These are phyloP conservation scores for Taenioides sp. DNA, from an alignment of 2,797 vertebrate species.

Conservation along the genomic window DNA sequence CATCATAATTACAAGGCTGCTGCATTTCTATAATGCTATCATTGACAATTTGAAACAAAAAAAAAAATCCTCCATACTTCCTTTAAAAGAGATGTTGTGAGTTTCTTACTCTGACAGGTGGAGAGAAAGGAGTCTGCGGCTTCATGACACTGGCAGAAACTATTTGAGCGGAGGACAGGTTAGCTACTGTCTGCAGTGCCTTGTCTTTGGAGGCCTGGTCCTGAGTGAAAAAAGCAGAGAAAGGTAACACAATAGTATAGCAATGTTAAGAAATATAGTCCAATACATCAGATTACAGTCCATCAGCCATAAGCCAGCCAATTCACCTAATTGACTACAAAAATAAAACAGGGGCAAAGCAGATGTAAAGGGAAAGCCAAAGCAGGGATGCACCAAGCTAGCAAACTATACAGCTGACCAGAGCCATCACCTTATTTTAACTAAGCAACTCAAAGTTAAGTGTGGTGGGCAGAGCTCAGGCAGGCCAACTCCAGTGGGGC, in stretches of 20 bases:
- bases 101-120: conserved; percentile 86
- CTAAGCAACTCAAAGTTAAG: conserved; percentile 61
- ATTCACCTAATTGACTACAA: conserved; percentile 44
- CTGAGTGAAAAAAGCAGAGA: conserved; percentile 61
- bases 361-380: conserved; percentile 54
- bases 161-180: conserved; percentile 94
- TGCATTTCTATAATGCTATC: no score
- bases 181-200: conserved; percentile 94
- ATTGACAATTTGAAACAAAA: no score
- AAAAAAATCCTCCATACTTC: no score
- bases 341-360: conserved; percentile 60
- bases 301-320: conserved; percentile 60
- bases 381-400: conserved; percentile 56
- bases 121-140: conserved; percentile 85
- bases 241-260: conserved; percentile 21
- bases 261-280: conserved; percentile 10
- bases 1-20: no score
- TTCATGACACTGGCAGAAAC: conserved; percentile 94
- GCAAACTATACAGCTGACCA: conserved; percentile 51
- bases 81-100: conserved; percentile 24
- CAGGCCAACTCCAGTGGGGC: conserved; percentile 48
- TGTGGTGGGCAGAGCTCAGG: conserved; percentile 53
- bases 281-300: conserved; percentile 14
- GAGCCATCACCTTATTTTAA: conserved; percentile 61
- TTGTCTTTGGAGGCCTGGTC: conserved; percentile 98